These are phyloP conservation scores for Arbacia lixula DNA, from an alignment of 53 echinoderm and acorn worm genomes.

Conservation along the genomic window DNA sequence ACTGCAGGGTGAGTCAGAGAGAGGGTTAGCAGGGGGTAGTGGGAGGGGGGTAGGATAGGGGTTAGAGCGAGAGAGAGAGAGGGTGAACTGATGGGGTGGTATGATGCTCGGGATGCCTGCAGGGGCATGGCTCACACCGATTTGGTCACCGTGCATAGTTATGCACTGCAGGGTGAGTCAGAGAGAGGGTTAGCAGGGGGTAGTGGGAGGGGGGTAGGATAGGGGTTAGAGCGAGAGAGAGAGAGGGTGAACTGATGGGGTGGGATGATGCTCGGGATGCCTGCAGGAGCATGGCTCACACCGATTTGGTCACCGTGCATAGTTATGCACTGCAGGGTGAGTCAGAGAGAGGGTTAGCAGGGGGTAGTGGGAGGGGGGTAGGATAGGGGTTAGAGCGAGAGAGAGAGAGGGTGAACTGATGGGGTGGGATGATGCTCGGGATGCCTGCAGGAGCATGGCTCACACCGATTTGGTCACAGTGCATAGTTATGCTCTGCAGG, in stretches of 20 bases:
- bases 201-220: too few species aligned
- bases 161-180: constrained; percentile 67
- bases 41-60: too few species aligned
- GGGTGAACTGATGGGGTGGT: constrained; percentile 54
- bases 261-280: constrained; percentile 76
- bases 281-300: constrained; percentile 53
- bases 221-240: too few species aligned
- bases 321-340: constrained; percentile 65
- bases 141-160: constrained; percentile 73
- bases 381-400: too few species aligned
- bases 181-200: too few species aligned
- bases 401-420: constrained; percentile 12
- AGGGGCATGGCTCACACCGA: constrained; percentile 53
- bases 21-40: too few species aligned
- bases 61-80: too few species aligned
- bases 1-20: constrained; percentile 68
- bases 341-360: too few species aligned
- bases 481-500: constrained; percentile 67
- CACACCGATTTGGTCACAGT: constrained; percentile 74
- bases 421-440: constrained; percentile 73
- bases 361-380: too few species aligned
- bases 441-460: constrained; percentile 50
- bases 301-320: constrained; percentile 78
- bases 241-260: constrained; percentile 8
- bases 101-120: constrained; percentile 72